Evolutionary conservation across 2,888 invertebrate species (phyloP), one percentile per base, ranked within the genome.

Genomic region (Graphium colonna): DNA sequence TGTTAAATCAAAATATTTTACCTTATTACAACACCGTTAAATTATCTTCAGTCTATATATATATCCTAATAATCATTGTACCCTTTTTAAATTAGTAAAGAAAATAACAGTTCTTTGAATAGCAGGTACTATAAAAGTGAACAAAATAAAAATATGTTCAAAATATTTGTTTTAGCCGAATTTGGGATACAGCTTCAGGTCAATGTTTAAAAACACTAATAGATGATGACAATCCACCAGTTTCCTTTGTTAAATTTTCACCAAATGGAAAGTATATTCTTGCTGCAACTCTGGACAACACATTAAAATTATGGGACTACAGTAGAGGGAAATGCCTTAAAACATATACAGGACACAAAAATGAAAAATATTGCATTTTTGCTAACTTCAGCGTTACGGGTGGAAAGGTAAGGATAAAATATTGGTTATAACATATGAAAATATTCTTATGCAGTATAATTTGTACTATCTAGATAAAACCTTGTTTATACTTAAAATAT

Each of bases 381-480:
- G 99, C 99, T 44, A 99, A 99, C 85, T 99, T 99, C 83, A 99
- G 99, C 31, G 99, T 99, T 5, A 99, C 99, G 12, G 99, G 99
- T 55, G 99, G 99, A 76, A 99, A 99, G 93, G 97, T 96, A 78
- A 71, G 78, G 33, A 31, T 1, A 17, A 18, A 18, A 36, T 38
- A 26, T 58, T 47, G 52, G 18, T 13, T 45, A 26, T 46, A 21
- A 40, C 16, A 38, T 9, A n/a, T n/a, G n/a, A n/a, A n/a, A n/a
- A n/a, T n/a, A n/a, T n/a, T n/a, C n/a, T n/a, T n/a, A n/a, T n/a
- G n/a, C n/a, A n/a, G n/a, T n/a, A n/a, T n/a, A n/a, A 7, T 16
- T 26, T 21, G 9, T 3, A 16, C 41, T 28, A 12, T 26, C 36
- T 47, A 17, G 33, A 1, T 15, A 3, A 3, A 38, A 31, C 33